Conservation (phyloP, 2,888 invertebrate species). For the Synergus japonicus region DNA sequence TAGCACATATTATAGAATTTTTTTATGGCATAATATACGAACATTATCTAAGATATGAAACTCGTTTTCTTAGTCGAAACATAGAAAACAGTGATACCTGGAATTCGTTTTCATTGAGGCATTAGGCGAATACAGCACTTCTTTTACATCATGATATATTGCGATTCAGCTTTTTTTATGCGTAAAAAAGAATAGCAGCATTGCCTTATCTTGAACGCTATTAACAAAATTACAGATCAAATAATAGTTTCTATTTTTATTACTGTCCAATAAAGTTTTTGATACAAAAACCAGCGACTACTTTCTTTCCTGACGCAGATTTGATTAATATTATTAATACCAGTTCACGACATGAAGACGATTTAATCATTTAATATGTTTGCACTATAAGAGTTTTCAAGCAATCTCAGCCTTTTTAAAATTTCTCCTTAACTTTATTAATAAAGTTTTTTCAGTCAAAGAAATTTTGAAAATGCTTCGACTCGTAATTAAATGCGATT, state of each 20-base stretch:
- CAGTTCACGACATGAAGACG: neutral
- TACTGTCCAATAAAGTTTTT: constrained; percentile 39
- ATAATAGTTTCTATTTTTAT: constrained; percentile 38
- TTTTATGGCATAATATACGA: neutral
- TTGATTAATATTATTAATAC: neutral
- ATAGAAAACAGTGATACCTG: neutral
- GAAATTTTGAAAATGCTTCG: neutral
- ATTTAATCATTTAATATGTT: neutral
- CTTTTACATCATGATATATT: constrained; percentile 16
- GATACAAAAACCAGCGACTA: constrained; percentile 2
- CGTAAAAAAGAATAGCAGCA: neutral
- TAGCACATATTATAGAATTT: neutral
- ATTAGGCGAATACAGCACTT: neutral
- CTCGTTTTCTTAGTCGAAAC: neutral
- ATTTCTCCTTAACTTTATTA: neutral
- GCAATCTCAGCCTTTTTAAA: neutral
- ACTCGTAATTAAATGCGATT: too few relatives aligned
- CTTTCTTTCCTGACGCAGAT: neutral
- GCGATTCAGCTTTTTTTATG: constrained; percentile 15
- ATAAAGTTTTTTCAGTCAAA: neutral
- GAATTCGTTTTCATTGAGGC: neutral
- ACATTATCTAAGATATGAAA: constrained; percentile 14
- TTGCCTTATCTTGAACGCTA: neutral
- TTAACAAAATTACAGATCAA: constrained; percentile 3
- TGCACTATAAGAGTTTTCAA: neutral